phyloP scores from a whole-genome alignment of 2,113 vertebrate genomes.

The Hystrix brachyura region DNA sequence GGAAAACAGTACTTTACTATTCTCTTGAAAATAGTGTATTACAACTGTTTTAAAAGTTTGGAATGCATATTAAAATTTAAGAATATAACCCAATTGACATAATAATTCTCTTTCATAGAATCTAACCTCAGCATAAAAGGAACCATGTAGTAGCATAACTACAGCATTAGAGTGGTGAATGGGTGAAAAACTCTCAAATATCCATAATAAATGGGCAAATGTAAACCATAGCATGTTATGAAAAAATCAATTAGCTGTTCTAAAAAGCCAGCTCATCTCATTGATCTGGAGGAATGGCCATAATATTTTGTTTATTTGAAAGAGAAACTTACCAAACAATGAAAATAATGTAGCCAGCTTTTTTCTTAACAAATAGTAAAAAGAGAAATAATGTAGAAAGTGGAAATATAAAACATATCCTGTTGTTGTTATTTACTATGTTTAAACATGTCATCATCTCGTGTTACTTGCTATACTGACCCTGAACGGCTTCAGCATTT shows the following conservation, averaged over 20 bases:
- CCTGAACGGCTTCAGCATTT: background rate
- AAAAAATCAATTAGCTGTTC: slow-evolving; percentile 2
- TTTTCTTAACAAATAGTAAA: background rate
- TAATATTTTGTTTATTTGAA: background rate
- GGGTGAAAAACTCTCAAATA: background rate
- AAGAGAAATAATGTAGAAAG: background rate
- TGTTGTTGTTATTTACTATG: background rate
- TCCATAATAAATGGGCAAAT: background rate
- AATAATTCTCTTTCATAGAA: background rate
- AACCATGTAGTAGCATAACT: background rate
- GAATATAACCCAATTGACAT: background rate
- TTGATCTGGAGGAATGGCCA: background rate
- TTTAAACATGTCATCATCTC: background rate
- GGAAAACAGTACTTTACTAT: background rate
- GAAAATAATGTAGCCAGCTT: background rate
- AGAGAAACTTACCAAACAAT: slow-evolving; percentile 5
- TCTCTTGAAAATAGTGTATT: background rate
- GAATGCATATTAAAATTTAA: background rate
- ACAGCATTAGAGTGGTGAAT: background rate
- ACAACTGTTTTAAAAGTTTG: background rate
- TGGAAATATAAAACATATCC: background rate
- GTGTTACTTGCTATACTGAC: background rate
- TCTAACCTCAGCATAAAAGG: background rate
- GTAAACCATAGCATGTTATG: background rate
- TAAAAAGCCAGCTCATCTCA: background rate